These are phyloP conservation scores for Cryptocephalus moraei DNA, from an alignment of 2,888 invertebrate genomes.

Conservation along the genomic window DNA sequence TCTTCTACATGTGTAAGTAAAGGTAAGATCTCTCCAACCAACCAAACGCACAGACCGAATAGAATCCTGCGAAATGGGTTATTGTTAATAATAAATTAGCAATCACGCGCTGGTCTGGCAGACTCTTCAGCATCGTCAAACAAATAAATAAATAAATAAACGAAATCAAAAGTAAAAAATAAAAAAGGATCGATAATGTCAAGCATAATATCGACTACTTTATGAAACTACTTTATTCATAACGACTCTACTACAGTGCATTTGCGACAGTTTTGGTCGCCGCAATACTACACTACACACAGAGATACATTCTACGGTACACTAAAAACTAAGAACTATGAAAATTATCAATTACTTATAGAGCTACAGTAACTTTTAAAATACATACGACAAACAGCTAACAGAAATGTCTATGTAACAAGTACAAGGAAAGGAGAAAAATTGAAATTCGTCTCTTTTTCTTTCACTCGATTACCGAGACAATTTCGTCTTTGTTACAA, in stretches of 20 bases:
- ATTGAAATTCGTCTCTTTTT: neutral
- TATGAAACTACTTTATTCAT: constrained; percentile 46
- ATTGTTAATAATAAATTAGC: constrained; percentile 5
- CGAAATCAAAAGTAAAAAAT: neutral
- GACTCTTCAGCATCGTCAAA: constrained; percentile 19
- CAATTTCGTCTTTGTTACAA: neutral
- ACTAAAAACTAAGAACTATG: constrained; percentile 31
- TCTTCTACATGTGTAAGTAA: too few relatives aligned
- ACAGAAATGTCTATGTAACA: constrained; percentile 31
- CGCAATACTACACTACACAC: constrained; percentile 39
- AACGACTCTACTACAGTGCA: constrained; percentile 45
- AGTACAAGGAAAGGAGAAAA: constrained; percentile 10
- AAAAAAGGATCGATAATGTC: constrained; percentile 25
- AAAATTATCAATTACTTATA: constrained; percentile 34
- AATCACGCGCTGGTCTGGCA: constrained; percentile 25
- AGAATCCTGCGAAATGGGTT: neutral
- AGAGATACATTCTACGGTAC: constrained; percentile 38
- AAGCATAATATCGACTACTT: constrained; percentile 41
- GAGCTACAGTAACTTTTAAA: constrained; percentile 36
- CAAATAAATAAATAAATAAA: constrained; percentile 18
- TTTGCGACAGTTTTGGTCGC: constrained; percentile 24
- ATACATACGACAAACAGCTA: constrained; percentile 37
- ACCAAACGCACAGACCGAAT: neutral
- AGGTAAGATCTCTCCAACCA: too few relatives aligned
- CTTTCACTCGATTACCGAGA: neutral